Conservation (phyloP, 2,888 invertebrate genomes). For the Epirrhoe alternata region DNA sequence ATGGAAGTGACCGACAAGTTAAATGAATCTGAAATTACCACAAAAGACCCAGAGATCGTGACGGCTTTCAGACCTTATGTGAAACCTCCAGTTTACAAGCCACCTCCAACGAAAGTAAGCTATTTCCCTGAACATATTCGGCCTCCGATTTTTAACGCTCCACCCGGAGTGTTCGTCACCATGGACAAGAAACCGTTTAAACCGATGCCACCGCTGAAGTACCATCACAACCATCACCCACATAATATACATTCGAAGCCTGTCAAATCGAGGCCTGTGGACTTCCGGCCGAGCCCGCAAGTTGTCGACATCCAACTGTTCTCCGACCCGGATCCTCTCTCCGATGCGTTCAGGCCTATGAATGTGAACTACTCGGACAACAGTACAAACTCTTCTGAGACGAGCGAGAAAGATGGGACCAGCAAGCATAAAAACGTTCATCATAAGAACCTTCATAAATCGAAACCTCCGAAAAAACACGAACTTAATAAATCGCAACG, state of each 20-base stretch:
- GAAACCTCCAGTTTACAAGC: conserved; percentile 50
- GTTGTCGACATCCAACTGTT: conserved; percentile 64
- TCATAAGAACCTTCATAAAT: conserved; percentile 59
- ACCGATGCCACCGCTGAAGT: conserved; percentile 78
- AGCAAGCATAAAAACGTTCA: conserved; percentile 55
- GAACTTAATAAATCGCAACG: conserved; percentile 60
- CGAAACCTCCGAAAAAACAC: conserved; percentile 66
- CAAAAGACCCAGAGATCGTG: conserved; percentile 57
- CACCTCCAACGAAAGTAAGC: conserved; percentile 59
- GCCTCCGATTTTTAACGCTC: conserved; percentile 77
- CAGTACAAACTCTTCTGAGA: conserved; percentile 44
- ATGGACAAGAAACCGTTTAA: conserved; percentile 82
- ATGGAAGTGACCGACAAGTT: conserved; percentile 52
- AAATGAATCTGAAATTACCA: conserved; percentile 57
- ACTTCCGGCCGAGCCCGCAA: conserved; percentile 78
- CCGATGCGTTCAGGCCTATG: conserved; percentile 75
- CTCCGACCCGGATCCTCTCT: conserved; percentile 62
- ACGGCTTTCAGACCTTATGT: conserved; percentile 57
- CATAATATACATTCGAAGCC: conserved; percentile 55
- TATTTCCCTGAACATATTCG: conserved; percentile 71
- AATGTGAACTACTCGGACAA: conserved; percentile 56
- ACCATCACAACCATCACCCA: conserved; percentile 45
- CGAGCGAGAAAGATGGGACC: conserved; percentile 46
- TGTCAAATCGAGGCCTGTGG: conserved; percentile 59
- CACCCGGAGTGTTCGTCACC: conserved; percentile 77